These are phyloP conservation scores for Pluvianellus socialis DNA, from an alignment of 2,113 vertebrate species.

Conservation along the genomic window DNA sequence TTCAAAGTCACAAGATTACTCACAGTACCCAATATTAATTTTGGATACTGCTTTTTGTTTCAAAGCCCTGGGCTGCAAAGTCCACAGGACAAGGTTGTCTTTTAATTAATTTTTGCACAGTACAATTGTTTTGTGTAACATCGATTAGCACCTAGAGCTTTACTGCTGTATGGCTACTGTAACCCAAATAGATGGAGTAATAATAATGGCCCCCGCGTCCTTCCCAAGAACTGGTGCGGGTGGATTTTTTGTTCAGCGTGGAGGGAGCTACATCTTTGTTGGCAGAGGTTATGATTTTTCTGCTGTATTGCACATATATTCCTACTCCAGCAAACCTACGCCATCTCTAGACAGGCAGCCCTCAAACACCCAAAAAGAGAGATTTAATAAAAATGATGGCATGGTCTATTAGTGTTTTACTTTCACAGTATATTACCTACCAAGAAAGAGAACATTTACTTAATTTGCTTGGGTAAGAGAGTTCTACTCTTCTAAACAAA, in stretches of 20 bases:
- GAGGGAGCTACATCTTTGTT: background rate
- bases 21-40: background rate
- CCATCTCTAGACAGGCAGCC: background rate
- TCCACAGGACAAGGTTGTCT: background rate
- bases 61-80: background rate
- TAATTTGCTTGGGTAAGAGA: background rate
- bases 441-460: constrained; percentile 1
- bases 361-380: background rate
- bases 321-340: background rate
- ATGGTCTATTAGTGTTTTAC: background rate
- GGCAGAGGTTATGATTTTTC: background rate
- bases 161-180: background rate
- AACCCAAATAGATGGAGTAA: background rate
- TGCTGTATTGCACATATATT: background rate
- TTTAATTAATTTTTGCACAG: background rate
- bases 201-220: background rate
- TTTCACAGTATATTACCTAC: background rate
- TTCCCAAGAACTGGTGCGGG: background rate
- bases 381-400: background rate
- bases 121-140: background rate
- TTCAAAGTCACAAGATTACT: background rate
- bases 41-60: background rate
- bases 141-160: background rate
- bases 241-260: background rate
- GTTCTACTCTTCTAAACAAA: background rate